Base-by-base conservation (phyloP, 1,140 invertebrate genomes). In the Lysiphlebus fabarum region DNA sequence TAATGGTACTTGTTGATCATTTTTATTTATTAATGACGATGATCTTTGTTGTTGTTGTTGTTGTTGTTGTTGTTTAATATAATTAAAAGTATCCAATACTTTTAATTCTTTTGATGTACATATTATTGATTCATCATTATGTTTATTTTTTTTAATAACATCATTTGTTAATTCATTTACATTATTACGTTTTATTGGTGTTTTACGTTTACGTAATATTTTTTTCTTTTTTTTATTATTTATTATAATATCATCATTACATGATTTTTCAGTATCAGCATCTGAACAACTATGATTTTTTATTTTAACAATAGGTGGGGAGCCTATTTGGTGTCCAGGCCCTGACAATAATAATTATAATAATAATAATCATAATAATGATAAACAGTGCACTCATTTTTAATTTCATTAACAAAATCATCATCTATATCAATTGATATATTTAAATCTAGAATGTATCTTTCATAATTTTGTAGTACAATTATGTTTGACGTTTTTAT, bases 251-350 rank as follows among this genome's bases (percentile, higher is more conserved):
- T 82, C 80, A 50, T 83, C 82, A 0, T 73, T 71, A 26, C 77
- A 78, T 0, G 81, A 82, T 44, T 78, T 79, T 53, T 82, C 81
- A 1, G 74, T 78, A 40, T 82, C 81, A 0, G 72, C 77, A 26
- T 81, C 78, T 0, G 74, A 74, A 17, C 70, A 66, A 14, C 74
- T 74, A 17, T 72, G 70, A 58, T 65, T 58, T 47, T 36, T 64
- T 38, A 54, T 57, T 50, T 67, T 64, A 57, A 11, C 61, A 12
- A 2, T n/a, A n/a, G n/a, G n/a, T n/a, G n/a, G n/a, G n/a, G n/a
- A n/a, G n/a, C n/a, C n/a, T n/a, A n/a, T n/a, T n/a, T n/a, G n/a
- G n/a, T n/a, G n/a, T n/a, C n/a, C n/a, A n/a, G n/a, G n/a, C n/a
- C n/a, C n/a, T n/a, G n/a, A n/a, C n/a, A n/a, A n/a, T n/a, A n/a